A percentile compares a stretch with the other conserved stretches of the same genome.
These are phyloP conservation scores for Limenitis camilla DNA, from an alignment of 2,888 invertebrate species.

Conservation along the genomic window DNA sequence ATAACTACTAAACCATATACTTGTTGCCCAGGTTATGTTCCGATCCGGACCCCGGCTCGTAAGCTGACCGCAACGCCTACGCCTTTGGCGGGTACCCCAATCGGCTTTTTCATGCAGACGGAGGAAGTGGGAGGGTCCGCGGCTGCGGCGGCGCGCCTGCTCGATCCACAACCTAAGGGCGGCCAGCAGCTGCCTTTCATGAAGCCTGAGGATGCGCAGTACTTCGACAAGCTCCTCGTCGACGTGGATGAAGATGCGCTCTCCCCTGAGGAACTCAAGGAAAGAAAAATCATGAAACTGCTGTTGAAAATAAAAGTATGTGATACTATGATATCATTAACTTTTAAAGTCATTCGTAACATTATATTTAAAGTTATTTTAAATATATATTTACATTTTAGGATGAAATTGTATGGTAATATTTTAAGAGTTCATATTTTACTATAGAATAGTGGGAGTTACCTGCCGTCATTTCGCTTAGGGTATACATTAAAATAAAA, in stretches of 20 bases:
- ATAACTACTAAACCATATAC: slow-evolving; percentile 32
- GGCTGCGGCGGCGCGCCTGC: slow-evolving; percentile 83
- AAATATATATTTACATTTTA: no score
- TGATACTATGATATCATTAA: not conserved
- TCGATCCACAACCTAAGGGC: slow-evolving; percentile 98
- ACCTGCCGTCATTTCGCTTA: no score
- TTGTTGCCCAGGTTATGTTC: slow-evolving; percentile 85
- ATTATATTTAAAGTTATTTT: not conserved
- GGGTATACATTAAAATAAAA: no score
- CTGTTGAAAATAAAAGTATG: slow-evolving; percentile 92
- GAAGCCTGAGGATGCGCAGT: slow-evolving; percentile 99
- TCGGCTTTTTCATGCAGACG: slow-evolving; percentile 95
- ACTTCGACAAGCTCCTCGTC: slow-evolving; percentile 97
- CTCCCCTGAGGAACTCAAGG: slow-evolving; percentile 97
- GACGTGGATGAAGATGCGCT: slow-evolving; percentile 98
- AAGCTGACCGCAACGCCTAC: slow-evolving; percentile 99
- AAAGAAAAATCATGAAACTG: slow-evolving; percentile 99
- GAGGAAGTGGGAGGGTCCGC: slow-evolving; percentile 90
- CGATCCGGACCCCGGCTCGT: slow-evolving; percentile 96
- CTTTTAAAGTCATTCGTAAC: not conserved
- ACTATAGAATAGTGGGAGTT: no score
- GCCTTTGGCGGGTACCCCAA: slow-evolving; percentile 92
- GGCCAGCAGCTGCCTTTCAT: slow-evolving; percentile 94
- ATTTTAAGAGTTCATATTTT: no score
- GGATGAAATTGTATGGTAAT: no score